Percentiles rank a stretch among this genome's conserved stretches.
Evolutionary conservation across 1,140 invertebrate species (phyloP).

Genomic region (Chrysomallon squamiferum): DNA sequence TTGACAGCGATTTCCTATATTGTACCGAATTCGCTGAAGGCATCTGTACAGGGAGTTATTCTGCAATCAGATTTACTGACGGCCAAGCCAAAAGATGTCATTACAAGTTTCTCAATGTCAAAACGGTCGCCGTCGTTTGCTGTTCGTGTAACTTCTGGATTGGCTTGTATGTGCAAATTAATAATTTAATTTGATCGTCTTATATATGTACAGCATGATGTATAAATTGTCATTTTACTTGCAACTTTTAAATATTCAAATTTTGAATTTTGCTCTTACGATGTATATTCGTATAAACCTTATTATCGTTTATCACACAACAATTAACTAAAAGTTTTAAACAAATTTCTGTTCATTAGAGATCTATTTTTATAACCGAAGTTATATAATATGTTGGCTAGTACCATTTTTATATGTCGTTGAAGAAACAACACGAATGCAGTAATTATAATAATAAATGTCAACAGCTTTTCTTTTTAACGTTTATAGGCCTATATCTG

Average conservation of each 20-base stretch:
- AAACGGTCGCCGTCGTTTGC: slow-evolving; percentile 1
- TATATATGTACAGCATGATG: background rate
- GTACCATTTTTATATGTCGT: too few relatives aligned
- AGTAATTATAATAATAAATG: too few relatives aligned
- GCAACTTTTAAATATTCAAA: too few relatives aligned
- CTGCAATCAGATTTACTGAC: slow-evolving; percentile 11
- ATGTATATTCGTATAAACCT: background rate
- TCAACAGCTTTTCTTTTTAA: too few relatives aligned
- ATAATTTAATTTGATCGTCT: background rate
- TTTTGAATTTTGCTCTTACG: too few relatives aligned
- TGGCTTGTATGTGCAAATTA: slow-evolving; percentile 6
- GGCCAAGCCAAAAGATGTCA: background rate
- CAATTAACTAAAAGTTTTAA: too few relatives aligned
- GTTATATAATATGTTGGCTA: too few relatives aligned
- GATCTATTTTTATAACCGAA: too few relatives aligned
- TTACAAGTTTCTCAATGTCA: slow-evolving; percentile 7
- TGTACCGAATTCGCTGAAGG: slow-evolving; percentile 13
- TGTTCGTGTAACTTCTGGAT: background rate
- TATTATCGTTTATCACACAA: background rate
- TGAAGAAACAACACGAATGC: too few relatives aligned
- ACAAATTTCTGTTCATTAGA: too few relatives aligned
- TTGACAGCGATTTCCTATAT: slow-evolving; percentile 24
- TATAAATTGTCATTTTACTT: background rate
- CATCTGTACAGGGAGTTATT: slow-evolving; percentile 11
- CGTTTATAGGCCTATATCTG: too few relatives aligned